These are phyloP conservation scores for Tarsius wallacei DNA, from an alignment of 2,797 vertebrate genomes.

Conservation along the genomic window DNA sequence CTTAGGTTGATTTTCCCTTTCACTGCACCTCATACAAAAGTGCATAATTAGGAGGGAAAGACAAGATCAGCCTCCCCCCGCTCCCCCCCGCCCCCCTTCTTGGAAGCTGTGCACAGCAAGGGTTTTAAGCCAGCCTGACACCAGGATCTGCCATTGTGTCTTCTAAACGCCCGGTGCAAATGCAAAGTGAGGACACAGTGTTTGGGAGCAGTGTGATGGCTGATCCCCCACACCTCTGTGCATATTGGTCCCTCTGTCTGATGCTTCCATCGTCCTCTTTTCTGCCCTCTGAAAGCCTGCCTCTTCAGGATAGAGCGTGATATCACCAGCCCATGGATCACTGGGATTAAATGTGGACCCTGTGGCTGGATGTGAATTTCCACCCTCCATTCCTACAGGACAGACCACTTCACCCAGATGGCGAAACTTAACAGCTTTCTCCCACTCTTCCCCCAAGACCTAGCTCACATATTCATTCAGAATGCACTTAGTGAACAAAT, in stretches of 20 bases:
- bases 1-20: conserved; percentile 67
- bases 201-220: fast-evolving
- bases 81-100: not conserved
- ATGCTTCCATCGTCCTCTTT: not conserved
- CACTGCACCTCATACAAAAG: conserved; percentile 64
- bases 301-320: not conserved
- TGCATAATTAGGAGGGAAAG: conserved; percentile 57
- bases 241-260: fast-evolving
- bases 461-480: not conserved
- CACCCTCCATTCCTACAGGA: not conserved
- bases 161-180: no score
- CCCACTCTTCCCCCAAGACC: not conserved
- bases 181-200: fast-evolving
- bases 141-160: not conserved
- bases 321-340: fast-evolving
- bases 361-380: not conserved
- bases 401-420: fast-evolving
- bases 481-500: not conserved
- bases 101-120: not conserved
- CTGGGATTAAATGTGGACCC: not conserved
- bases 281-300: not conserved
- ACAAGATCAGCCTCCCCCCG: conserved; percentile 37
- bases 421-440: fast-evolving
- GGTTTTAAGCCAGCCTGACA: not conserved
- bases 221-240: fast-evolving